Evolutionary conservation across 2,113 vertebrate genomes (phyloP).

Genomic region (Anolis sagrei): DNA sequence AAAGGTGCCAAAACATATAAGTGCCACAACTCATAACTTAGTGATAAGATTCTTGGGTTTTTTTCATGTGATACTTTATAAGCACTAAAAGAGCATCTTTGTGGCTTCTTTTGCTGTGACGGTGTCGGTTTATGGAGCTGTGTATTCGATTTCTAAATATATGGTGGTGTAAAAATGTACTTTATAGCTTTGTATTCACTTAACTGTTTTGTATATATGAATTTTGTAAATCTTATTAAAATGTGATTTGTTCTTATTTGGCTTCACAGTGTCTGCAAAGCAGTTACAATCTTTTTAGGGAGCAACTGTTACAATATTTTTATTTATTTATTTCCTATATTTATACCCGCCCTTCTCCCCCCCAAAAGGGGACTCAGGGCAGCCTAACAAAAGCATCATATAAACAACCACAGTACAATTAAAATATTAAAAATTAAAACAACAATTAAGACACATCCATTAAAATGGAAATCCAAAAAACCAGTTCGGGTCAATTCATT

Average conservation of each 20-base stretch:
- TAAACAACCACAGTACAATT: too few species aligned
- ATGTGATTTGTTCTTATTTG: slow-evolving; percentile 66
- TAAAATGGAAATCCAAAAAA: too few species aligned
- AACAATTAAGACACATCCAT: too few species aligned
- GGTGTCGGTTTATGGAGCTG: slow-evolving; percentile 56
- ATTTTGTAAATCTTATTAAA: slow-evolving; percentile 78
- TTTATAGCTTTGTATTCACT: slow-evolving; percentile 68
- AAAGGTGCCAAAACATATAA: slow-evolving; percentile 39
- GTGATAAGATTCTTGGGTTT: slow-evolving; percentile 48
- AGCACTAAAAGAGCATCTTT: slow-evolving; percentile 61
- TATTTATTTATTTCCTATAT: too few species aligned
- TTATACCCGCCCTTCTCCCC: too few species aligned
- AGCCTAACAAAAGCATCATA: too few species aligned
- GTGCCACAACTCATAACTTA: slow-evolving; percentile 32
- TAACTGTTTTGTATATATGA: slow-evolving; percentile 76
- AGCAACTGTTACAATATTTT: not conserved
- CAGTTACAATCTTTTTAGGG: not conserved
- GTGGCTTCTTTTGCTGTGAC: slow-evolving; percentile 65
- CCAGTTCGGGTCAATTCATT: too few species aligned
- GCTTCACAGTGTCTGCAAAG: slow-evolving; percentile 4
- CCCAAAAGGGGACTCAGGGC: too few species aligned
- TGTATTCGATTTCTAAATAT: slow-evolving; percentile 62
- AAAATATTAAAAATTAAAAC: too few species aligned
- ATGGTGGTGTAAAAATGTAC: slow-evolving; percentile 70
- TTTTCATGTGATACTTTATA: slow-evolving; percentile 55